Base-by-base conservation (phyloP, 2,797 vertebrate genomes). In the Coregonus ussuriensis region DNA sequence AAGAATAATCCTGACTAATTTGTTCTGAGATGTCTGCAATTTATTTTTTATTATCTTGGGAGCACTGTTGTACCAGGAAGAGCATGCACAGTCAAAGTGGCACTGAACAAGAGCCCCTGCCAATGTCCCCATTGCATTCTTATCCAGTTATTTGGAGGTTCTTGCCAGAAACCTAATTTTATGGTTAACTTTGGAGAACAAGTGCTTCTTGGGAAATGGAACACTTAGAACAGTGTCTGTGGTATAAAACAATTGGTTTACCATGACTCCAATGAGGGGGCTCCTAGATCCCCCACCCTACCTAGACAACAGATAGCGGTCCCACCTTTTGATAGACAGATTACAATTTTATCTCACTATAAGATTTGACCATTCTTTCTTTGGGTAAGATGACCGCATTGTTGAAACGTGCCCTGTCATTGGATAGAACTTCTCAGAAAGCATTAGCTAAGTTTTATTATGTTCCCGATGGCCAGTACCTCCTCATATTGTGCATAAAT, bases 361-460 rank as follows among this genome's bases (percentile, higher is more conserved):
- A 81, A 29, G 52, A 77, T 71, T 76, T 41, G 41, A 77, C 85
- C 81, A 83, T 86, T 66, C 62, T 33, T 79, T 84, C 84, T 77
- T 79, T 29, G 71, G 71, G 76, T 79, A 18, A 29, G 56, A 87
- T 85, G 77, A 88, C 77, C 79, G 84, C 85, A 88, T 86, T 69
- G 80, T 86, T 80, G 81, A 86, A 83, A 82, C 80, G 21, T 67
- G 62, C 78, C 74, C 77, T 80, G 79, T 81, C 69, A 69, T 82
- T 82, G 78, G 59, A 75, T 83, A 77, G 81, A 75, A 74, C 54
- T 53, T 77, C 78, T 79, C 82, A 75, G 73, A 79, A 80, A 84
- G 76, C 78, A 82, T 87, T 83, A 83, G 80, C 74, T 70, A 65
- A 80, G 62, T 82, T 84, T 87, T 87, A 87, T 82, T 79, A 52